These are phyloP conservation scores for Conopomorpha cramerella DNA, from an alignment of 1,140 invertebrate species.

Conservation along the genomic window DNA sequence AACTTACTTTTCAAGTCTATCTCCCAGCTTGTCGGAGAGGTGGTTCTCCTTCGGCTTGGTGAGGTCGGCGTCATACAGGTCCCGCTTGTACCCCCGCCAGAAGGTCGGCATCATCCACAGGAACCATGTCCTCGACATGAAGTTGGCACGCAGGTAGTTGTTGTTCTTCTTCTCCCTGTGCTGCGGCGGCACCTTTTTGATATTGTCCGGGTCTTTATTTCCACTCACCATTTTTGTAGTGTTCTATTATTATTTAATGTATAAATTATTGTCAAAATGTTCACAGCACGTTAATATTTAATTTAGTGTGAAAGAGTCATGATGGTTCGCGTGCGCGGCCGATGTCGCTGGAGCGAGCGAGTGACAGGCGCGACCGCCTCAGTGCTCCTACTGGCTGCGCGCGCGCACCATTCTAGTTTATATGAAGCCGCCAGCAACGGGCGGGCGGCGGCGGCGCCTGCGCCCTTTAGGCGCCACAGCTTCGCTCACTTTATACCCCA, in stretches of 20 bases:
- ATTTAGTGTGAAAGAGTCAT: constrained; percentile 11
- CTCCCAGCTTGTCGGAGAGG: constrained; percentile 64
- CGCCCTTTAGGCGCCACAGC: background rate
- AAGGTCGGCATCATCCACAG: constrained; percentile 71
- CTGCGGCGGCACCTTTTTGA: constrained; percentile 42
- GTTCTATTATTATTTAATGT: constrained; percentile 13
- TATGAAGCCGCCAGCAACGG: constrained; percentile 18
- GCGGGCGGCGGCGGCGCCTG: constrained; percentile 8
- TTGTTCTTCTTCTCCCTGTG: constrained; percentile 48
- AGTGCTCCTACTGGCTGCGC: constrained; percentile 35
- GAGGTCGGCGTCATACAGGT: constrained; percentile 72
- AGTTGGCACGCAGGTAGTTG: constrained; percentile 41
- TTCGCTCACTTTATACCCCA: background rate
- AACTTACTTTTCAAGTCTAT: constrained; percentile 66
- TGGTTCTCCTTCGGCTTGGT: constrained; percentile 68
- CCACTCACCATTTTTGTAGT: constrained; percentile 48
- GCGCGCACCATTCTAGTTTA: constrained; percentile 21
- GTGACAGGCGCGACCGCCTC: constrained; percentile 31
- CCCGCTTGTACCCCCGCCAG: constrained; percentile 68
- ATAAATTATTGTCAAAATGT: constrained; percentile 6
- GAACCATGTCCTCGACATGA: constrained; percentile 46
- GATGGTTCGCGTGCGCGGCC: constrained; percentile 11
- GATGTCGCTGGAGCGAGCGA: constrained; percentile 20
- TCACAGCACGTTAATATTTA: constrained; percentile 12
- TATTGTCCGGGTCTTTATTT: constrained; percentile 37